Evolutionary conservation across 1,140 invertebrate species (phyloP), one percentile per base, ranked within the genome.

Genomic region (Meloidogyne hapla): DNA sequence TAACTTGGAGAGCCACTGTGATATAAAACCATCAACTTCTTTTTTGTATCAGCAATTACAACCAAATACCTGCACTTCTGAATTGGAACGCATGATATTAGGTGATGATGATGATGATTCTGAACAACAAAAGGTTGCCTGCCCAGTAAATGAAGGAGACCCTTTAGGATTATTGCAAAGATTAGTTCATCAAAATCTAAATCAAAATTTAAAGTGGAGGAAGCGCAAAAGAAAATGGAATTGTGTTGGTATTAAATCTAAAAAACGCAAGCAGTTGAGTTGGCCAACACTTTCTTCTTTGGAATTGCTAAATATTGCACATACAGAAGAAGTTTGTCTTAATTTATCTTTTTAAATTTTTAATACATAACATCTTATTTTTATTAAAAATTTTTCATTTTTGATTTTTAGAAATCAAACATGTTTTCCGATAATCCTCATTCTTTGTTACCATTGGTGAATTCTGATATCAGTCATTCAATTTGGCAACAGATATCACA

Each of bases 361-460:
- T 6, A 4, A 15, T 18, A 33, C n/a, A n/a, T 68, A 2, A n/a
- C n/a, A n/a, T n/a, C 25, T 38, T 45, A 26, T 38, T 13, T 38
- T 69, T 18, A 18, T 5, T n/a, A 33, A 23, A 26, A 61, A 62
- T 28, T 65, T 15, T 1, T 67, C 62, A 26, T 63, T 63, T n/a
- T n/a, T 63, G 9, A 65, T 67, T 61, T 15, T 56, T 21, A 73
- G 71, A 56, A 63, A 28, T 73, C 71, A 23, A 28, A 56, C n/a
- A 2, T 73, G 1, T 73, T 73, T 45, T 63, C 45, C 26, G 38
- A 63, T 28, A 33, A 73, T 63, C 71, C 71, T 23, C 64, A 33
- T 38, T 23, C 56, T 4, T 28, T 48, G 1, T 18, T 61, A n/a
- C 69, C 69, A 18, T 9, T n/a, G 18, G 13, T 15, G 18, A 13